Base-by-base conservation (phyloP, 2,888 invertebrate species). In the Ditula angustiorana region DNA sequence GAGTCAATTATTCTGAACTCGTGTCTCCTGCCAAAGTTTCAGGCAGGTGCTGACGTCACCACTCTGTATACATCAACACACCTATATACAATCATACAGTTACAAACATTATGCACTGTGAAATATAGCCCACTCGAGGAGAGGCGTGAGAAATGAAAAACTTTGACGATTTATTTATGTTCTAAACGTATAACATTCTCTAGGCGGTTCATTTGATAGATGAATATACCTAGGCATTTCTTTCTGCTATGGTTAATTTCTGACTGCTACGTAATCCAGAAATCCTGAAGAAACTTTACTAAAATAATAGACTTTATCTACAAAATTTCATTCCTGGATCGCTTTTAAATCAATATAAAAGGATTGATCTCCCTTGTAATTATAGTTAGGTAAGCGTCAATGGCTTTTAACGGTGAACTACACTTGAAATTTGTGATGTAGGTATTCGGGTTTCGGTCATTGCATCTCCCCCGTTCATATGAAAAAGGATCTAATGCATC, bases 11-110 rank as follows among this genome's bases (percentile, higher is more conserved):
- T 87, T 87, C 81, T 82, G 86, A 84, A 82, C 79, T 78, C 83
- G 88, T 84, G 86, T 88, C 87, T 83, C 87, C 87, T 92, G 92
- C 92, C 92, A 92, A 92, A 90, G 83, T 84, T 90, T 90, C 88
- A 76, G 85, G 75, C 84, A 90, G 86, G 85, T 87, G 85, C 78
- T 84, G 88, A 91, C 92, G 92, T 92, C 92, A 90, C 72, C 72
- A 80, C 55, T 16, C 46, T 66, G 82, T 83, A 79, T 85, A 87
- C 79, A 84, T 80, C 78, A 80, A 80, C 80, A 75, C 78, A 79
- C 71, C 80, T 77, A 80, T 76, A 74, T 75, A 77, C 76, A 80
- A 77, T 77, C 74, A 77, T 72, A 79, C 79, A 77, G 76, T 76
- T 73, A 79, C 78, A 80, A 77, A 84, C 83, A 82, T 85, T 82